A percentile compares a stretch with the other conserved stretches of the same genome.
Conservation (phyloP, 2,888 invertebrate genomes). For the Ellobium chinense region DNA sequence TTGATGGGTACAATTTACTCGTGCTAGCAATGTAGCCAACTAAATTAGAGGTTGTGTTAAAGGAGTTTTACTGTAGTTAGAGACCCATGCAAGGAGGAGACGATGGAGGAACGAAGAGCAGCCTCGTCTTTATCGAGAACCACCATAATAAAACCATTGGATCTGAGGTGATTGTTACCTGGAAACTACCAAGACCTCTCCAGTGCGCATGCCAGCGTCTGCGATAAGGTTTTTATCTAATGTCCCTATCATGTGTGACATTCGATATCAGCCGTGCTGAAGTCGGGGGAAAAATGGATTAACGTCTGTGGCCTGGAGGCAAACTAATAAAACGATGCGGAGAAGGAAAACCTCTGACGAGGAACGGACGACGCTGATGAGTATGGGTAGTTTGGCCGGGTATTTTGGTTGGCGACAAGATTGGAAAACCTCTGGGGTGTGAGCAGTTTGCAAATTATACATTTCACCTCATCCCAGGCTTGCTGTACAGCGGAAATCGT, state of each 20-base stretch:
- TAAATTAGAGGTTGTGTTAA: too few species aligned
- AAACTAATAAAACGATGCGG: neutral
- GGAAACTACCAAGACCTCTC: neutral
- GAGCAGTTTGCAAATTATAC: too few species aligned
- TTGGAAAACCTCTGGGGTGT: too few species aligned
- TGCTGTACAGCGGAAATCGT: too few species aligned
- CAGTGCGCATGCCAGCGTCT: neutral
- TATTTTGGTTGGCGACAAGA: too few species aligned
- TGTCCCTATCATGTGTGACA: constrained; percentile 18
- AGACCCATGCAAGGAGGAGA: neutral
- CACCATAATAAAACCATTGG: neutral
- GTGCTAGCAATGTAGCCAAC: too few species aligned
- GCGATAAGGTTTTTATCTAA: neutral
- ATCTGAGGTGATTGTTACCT: neutral
- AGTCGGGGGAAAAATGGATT: neutral
- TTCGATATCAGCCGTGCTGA: constrained; percentile 18
- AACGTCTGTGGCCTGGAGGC: neutral
- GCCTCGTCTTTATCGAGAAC: neutral
- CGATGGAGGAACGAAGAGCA: neutral
- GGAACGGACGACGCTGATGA: neutral
- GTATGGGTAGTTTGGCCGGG: too few species aligned
- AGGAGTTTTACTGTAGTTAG: too few species aligned
- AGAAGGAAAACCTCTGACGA: neutral
- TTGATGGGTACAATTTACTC: too few species aligned
- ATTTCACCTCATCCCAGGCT: too few species aligned